These are phyloP conservation scores for Phyllopteryx taeniolatus DNA, from an alignment of 2,113 vertebrate genomes.

Conservation along the genomic window DNA sequence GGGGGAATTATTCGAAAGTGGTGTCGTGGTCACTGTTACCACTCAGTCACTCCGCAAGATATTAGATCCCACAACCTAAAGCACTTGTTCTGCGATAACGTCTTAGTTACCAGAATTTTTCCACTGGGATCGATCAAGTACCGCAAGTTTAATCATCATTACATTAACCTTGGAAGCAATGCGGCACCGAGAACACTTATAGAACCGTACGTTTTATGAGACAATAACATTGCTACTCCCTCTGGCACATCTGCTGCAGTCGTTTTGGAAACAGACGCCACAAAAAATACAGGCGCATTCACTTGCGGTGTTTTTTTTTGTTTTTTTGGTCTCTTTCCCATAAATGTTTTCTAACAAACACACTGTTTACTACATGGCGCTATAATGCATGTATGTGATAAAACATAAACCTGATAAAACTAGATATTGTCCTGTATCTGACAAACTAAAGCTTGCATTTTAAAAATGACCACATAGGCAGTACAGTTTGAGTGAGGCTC, in stretches of 20 bases:
- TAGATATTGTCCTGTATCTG: background rate
- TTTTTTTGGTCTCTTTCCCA: conserved; percentile 18
- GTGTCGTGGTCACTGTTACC: background rate
- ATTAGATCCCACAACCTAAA: background rate
- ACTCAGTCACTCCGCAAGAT: background rate
- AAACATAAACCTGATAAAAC: conserved; percentile 10
- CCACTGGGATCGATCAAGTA: conserved; percentile 35
- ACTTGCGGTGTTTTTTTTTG: conserved; percentile 18
- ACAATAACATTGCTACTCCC: conserved; percentile 18
- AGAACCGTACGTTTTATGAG: conserved; percentile 29
- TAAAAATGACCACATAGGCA: conserved; percentile 15
- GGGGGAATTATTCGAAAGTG: background rate
- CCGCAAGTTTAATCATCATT: conserved; percentile 30
- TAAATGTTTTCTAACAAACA: conserved; percentile 12
- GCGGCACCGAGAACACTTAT: conserved; percentile 18
- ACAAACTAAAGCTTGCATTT: conserved; percentile 1
- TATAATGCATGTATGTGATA: conserved; percentile 14
- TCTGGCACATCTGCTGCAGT: conserved; percentile 37
- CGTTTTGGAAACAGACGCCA: conserved; percentile 26
- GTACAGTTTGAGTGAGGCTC: background rate
- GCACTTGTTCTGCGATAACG: conserved; percentile 1
- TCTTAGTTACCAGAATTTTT: conserved; percentile 8
- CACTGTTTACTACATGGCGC: background rate
- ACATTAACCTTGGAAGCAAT: conserved; percentile 26
- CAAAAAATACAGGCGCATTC: conserved; percentile 24